phyloP scores from a whole-genome alignment of 2,797 vertebrate genomes.

The Eremophila alpestris region DNA sequence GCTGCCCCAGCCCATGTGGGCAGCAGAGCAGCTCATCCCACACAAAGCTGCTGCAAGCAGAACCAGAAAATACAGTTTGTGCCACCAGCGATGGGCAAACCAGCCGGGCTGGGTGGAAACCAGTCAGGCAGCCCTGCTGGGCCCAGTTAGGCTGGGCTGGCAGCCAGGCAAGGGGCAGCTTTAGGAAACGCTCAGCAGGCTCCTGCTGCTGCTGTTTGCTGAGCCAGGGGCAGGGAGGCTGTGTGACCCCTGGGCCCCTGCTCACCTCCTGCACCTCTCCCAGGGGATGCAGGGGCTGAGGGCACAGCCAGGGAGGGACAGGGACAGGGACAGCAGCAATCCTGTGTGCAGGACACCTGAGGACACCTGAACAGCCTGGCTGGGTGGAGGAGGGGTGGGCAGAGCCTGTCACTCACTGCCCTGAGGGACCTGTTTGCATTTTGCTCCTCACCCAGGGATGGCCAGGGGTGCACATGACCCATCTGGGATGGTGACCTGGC shows the following conservation, averaged over 20 bases:
- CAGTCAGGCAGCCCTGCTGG: background rate
- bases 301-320: background rate
- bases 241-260: background rate
- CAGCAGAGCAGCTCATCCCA: slow-evolving; percentile 22
- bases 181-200: background rate
- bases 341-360: background rate
- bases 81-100: background rate
- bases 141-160: background rate
- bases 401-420: background rate
- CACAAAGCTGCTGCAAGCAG: slow-evolving; percentile 30
- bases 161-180: background rate
- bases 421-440: background rate
- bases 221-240: fast-evolving
- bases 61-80: slow-evolving; percentile 47
- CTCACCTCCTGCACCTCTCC: no score
- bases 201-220: background rate
- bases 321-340: background rate
- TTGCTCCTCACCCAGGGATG: background rate
- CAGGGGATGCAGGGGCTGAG: background rate
- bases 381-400: background rate
- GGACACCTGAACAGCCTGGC: background rate
- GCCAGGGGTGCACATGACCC: background rate
- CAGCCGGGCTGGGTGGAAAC: slow-evolving; percentile 41
- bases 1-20: background rate
- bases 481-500: background rate